phyloP scores from a whole-genome alignment of 2,888 invertebrate genomes.

The Campaea margaritaria region DNA sequence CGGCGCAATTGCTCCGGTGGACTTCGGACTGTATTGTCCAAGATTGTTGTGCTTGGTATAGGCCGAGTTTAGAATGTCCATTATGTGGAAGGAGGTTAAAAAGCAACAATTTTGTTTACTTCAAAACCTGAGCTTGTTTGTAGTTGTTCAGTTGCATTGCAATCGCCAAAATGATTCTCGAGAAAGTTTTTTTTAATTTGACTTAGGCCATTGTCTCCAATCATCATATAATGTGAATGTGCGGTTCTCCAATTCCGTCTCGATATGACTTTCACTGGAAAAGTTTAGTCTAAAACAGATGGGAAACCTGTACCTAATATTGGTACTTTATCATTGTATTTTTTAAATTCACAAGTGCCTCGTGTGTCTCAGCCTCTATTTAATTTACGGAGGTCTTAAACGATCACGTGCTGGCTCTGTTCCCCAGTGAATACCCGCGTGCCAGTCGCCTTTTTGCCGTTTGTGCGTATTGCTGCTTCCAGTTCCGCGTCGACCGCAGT shows the following conservation, averaged over 20 bases:
- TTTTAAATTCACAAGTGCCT: constrained; percentile 1
- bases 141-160: too few species aligned
- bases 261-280: background rate
- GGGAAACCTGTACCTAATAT: background rate
- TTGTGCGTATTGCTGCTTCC: constrained; percentile 27
- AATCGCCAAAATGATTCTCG: too few species aligned
- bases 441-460: constrained; percentile 26
- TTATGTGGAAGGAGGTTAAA: background rate
- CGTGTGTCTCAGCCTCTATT: constrained; percentile 29
- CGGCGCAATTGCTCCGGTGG: constrained; percentile 61
- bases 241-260: background rate
- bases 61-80: constrained; percentile 39
- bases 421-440: constrained; percentile 28
- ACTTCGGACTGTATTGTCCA: constrained; percentile 67
- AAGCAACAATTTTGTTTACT: too few species aligned
- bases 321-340: constrained; percentile 1
- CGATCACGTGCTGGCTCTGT: constrained; percentile 37
- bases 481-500: constrained; percentile 27
- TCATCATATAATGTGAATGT: too few species aligned
- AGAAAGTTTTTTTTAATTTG: too few species aligned
- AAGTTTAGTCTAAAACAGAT: background rate
- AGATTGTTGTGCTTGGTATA: constrained; percentile 44
- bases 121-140: too few species aligned
- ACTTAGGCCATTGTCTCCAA: too few species aligned
- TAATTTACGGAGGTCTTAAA: constrained; percentile 13